Percentiles rank a stretch among this genome's conserved stretches.
phyloP scores from a whole-genome alignment of 2,797 vertebrate genomes.

The Coracias cyanogaster region DNA sequence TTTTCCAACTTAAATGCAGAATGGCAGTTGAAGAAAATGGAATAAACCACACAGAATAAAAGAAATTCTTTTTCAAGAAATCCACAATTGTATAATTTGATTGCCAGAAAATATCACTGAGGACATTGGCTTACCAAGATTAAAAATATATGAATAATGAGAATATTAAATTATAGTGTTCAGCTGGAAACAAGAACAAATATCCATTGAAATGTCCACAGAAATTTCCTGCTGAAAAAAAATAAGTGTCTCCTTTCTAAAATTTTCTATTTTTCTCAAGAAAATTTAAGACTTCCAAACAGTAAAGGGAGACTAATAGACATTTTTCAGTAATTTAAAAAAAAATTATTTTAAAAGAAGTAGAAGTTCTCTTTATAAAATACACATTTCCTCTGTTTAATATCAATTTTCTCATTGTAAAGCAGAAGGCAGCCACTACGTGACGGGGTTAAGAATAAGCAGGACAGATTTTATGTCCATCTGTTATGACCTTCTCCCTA shows the following conservation, averaged over 20 bases:
- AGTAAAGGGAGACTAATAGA: neutral
- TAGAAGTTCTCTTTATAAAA: neutral
- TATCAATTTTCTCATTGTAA: neutral
- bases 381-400: neutral
- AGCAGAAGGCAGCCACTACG: neutral
- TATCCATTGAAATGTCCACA: neutral
- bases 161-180: constrained; percentile 55
- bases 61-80: constrained; percentile 36
- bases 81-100: constrained; percentile 57
- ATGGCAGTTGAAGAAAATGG: neutral
- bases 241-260: neutral
- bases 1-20: neutral
- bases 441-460: neutral
- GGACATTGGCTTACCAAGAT: constrained; percentile 33
- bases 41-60: constrained; percentile 28
- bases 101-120: constrained; percentile 52
- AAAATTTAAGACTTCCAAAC: neutral
- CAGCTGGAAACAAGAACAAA: constrained; percentile 17
- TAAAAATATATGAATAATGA: constrained; percentile 50
- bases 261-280: constrained; percentile 1
- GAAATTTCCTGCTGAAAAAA: constrained; percentile 27
- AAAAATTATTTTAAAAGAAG: neutral
- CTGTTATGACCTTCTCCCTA: neutral
- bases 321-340: neutral
- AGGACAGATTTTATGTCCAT: neutral